phyloP scores from a whole-genome alignment of 2,113 vertebrate genomes.

The Hippocampus guttulatus region DNA sequence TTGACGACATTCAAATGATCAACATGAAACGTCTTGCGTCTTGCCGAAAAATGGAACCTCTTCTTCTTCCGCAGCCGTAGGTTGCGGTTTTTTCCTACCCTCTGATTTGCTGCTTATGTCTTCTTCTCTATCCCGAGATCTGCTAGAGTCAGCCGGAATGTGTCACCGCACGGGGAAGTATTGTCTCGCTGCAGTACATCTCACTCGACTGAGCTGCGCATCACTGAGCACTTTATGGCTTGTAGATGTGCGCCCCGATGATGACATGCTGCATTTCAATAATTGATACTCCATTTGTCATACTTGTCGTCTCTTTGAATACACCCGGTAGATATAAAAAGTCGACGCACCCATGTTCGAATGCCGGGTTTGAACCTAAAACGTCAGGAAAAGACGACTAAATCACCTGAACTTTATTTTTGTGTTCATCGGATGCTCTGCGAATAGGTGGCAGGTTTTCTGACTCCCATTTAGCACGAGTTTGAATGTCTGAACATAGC shows the following conservation, averaged over 20 bases:
- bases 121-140: conserved; percentile 34
- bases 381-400: too few relatives aligned
- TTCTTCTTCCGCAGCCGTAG: conserved; percentile 23
- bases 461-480: too few relatives aligned
- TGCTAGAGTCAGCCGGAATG: conserved; percentile 45
- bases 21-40: background rate
- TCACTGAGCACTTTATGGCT: conserved; percentile 12
- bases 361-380: background rate
- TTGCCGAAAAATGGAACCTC: conserved; percentile 21
- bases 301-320: conserved; percentile 21
- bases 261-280: conserved; percentile 24
- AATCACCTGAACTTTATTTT: too few relatives aligned
- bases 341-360: background rate
- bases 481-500: too few relatives aligned
- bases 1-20: background rate
- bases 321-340: background rate
- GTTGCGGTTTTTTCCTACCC: conserved; percentile 19
- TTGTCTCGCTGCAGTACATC: conserved; percentile 10
- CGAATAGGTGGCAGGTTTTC: too few relatives aligned
- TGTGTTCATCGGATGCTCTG: too few relatives aligned
- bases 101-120: conserved; percentile 42
- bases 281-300: conserved; percentile 38
- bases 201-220: conserved; percentile 1
- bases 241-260: conserved; percentile 28
- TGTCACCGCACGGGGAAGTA: conserved; percentile 13